phyloP scores from a whole-genome alignment of 2,888 invertebrate species.

The Mesodorylaimus sp. region DNA sequence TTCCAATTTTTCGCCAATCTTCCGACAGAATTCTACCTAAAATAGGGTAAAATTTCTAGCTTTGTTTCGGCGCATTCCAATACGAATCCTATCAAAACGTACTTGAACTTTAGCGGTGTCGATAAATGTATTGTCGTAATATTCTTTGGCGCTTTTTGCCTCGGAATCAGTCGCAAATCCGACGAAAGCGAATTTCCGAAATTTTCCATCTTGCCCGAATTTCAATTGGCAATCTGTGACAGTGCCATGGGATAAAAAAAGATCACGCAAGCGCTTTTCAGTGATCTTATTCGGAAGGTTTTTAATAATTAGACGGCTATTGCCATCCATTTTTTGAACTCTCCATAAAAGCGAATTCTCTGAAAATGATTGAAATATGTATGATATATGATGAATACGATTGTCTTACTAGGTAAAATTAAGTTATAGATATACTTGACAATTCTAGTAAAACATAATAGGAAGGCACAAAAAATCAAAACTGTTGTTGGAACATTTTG shows the following conservation, averaged over 20 bases:
- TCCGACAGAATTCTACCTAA: neutral
- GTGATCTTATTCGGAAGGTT: constrained; percentile 3
- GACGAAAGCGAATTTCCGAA: constrained; percentile 78
- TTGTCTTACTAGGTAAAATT: too few species aligned
- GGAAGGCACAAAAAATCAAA: too few species aligned
- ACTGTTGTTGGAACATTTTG: too few species aligned
- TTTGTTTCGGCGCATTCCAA: neutral
- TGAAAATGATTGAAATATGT: neutral
- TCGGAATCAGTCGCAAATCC: constrained; percentile 65
- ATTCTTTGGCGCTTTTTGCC: constrained; percentile 53
- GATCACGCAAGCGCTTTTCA: neutral
- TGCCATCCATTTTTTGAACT: neutral
- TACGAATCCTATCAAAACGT: constrained; percentile 9
- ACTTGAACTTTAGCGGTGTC: constrained; percentile 58
- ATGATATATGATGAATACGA: too few species aligned
- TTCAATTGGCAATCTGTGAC: constrained; percentile 83
- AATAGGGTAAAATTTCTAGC: neutral
- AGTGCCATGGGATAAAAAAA: constrained; percentile 15
- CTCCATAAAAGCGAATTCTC: neutral
- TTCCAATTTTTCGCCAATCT: neutral
- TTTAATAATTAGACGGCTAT: constrained; percentile 5
- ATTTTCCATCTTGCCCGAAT: constrained; percentile 71
- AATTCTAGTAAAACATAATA: too few species aligned
- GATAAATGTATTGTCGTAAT: constrained; percentile 65
- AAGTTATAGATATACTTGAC: too few species aligned